Evolutionary conservation across 64 coral and sea anemone genomes (phyloP), one percentile per base, ranked within the genome.

Genomic region (Catalaphyllia jardinei): DNA sequence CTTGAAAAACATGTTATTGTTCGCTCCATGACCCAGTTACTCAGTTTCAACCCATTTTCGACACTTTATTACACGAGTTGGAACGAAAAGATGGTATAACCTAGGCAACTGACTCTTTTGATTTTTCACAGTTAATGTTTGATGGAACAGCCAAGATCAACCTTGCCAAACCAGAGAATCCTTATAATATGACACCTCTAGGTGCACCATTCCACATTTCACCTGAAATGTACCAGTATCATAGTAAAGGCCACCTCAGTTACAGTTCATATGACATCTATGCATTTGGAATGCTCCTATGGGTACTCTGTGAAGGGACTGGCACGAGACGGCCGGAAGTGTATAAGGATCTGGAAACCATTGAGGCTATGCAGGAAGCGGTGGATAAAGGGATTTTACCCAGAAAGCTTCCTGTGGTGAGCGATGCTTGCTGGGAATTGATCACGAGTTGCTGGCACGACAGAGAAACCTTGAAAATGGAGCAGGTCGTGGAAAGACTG

Each of bases 171-270:
- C 90, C 90, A 52, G 90, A 92, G 20, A 77, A 69, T 75, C 90
- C 90, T 31, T 92, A 78, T 33, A 60, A 87, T 8, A 50, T 75
- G 76, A 92, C 90, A 0, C 15, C 62, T 22, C 60, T 92, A 12
- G 90, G 90, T 6, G 55, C 52, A 22, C 90, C 90, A 6, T 92
- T 92, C 75, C 90, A 92, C 62, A 87, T 92, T 25, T 92, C 90
- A 78, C 90, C 83, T 2, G 90, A 87, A 31, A 92, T 92, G 90
- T 92, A 86, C 72, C 24, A 20, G 20, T 42, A 73, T 25, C 74
- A 86, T 49, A 20, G 73, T 16, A 86, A 52, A 67, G 83, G 72
- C 39, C 50, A 71, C 29, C 85, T 86, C 20, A 79, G 62, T 35
- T 24, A 22, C 76, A 35, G 31, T 17, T 86, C 73, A 8, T 92